A percentile compares a stretch with the other conserved stretches of the same genome.
phyloP scores from a whole-genome alignment of 2,888 invertebrate species.

The Leistus spinibarbis region DNA sequence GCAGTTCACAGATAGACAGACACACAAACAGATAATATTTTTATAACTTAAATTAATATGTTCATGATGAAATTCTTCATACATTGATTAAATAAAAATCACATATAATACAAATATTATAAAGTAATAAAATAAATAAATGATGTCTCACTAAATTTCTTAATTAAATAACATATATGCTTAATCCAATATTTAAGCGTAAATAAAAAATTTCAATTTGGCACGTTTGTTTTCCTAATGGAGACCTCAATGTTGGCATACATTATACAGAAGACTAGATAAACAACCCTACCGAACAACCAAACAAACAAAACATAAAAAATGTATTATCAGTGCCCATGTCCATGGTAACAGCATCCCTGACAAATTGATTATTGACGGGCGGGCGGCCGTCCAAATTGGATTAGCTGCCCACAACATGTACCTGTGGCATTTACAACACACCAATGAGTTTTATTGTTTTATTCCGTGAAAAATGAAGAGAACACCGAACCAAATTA shows the following conservation, averaged over 20 bases:
- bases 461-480: slow-evolving; percentile 23
- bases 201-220: not conserved
- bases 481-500: not conserved
- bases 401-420: slow-evolving; percentile 11
- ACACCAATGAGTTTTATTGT: slow-evolving; percentile 22
- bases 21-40: no score
- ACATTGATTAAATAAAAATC: no score
- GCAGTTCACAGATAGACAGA: no score
- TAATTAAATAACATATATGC: no score
- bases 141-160: no score
- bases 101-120: no score
- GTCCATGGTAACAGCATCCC: not conserved
- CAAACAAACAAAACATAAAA: not conserved
- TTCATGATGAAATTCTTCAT: no score
- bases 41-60: no score
- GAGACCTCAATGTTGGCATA: not conserved
- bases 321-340: not conserved
- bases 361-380: slow-evolving; percentile 23
- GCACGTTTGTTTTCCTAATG: not conserved
- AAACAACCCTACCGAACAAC: not conserved
- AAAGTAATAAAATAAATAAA: no score
- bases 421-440: slow-evolving; percentile 26
- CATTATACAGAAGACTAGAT: not conserved
- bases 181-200: no score
- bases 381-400: slow-evolving; percentile 7